phyloP scores from a whole-genome alignment of 1,140 invertebrate genomes.

The Centruroides vittatus region DNA sequence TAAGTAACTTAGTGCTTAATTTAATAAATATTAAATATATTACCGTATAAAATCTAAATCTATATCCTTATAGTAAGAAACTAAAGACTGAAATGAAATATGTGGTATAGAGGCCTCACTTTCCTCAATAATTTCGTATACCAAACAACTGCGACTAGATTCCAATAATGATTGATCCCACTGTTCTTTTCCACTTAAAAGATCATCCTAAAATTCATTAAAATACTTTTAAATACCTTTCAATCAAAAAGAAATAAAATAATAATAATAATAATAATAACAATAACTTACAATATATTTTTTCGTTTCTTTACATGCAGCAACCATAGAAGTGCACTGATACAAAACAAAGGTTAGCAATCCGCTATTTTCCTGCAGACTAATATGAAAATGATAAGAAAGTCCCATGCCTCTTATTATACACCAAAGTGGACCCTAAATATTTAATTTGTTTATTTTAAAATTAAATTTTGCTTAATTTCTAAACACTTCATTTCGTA shows the following conservation, averaged over 20 bases:
- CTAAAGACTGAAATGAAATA: slow-evolving; percentile 49
- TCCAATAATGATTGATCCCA: slow-evolving; percentile 61
- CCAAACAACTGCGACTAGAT: slow-evolving; percentile 64
- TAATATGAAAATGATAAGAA: slow-evolving; percentile 59
- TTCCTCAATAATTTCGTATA: slow-evolving; percentile 62
- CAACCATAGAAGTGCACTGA: slow-evolving; percentile 54
- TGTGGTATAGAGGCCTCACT: slow-evolving; percentile 58
- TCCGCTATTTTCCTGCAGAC: slow-evolving; percentile 45
- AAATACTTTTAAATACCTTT: too few species aligned
- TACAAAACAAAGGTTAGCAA: slow-evolving; percentile 53
- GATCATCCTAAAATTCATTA: slow-evolving; percentile 25
- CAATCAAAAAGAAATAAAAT: too few species aligned
- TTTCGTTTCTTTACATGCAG: slow-evolving; percentile 59
- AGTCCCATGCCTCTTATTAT: slow-evolving; percentile 67
- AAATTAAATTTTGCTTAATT: too few species aligned
- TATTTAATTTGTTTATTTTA: not conserved
- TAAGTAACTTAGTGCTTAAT: too few species aligned
- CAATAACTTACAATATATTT: slow-evolving; percentile 44
- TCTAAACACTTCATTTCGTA: too few species aligned
- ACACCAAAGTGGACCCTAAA: slow-evolving; percentile 71
- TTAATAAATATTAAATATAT: too few species aligned
- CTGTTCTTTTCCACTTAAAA: slow-evolving; percentile 39
- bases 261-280: too few species aligned
- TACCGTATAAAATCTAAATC: slow-evolving; percentile 45
- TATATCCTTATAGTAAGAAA: slow-evolving; percentile 52